Conservation (phyloP, 2,888 invertebrate species). For the Drepanosiphum platanoidis region DNA sequence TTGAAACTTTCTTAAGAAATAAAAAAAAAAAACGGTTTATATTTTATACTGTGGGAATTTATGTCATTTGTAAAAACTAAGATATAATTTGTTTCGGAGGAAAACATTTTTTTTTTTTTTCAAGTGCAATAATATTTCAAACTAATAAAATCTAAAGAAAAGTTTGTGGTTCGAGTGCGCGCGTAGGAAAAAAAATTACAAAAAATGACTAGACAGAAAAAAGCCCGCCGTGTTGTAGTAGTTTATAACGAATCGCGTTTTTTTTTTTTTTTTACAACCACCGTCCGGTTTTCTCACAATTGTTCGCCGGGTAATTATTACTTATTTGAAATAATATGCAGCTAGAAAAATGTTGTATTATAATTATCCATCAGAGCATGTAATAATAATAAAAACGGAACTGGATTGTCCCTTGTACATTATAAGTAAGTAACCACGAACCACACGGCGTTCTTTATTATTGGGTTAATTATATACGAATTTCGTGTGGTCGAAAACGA, state of each 20-base stretch:
- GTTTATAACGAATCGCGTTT: conserved; percentile 44
- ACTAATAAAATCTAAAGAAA: not conserved
- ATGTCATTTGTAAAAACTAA: not conserved
- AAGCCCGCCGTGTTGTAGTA: not conserved
- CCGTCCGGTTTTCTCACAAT: conserved; percentile 52
- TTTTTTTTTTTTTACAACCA: not conserved
- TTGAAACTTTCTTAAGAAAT: too few relatives aligned
- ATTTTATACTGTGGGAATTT: conserved; percentile 8
- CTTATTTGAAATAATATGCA: conserved; percentile 39
- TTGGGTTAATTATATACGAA: not conserved
- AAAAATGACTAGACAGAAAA: conserved; percentile 51
- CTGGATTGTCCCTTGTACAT: not conserved
- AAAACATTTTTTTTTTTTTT: too few relatives aligned
- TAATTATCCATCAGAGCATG: conserved; percentile 32
- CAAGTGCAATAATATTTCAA: conserved; percentile 7
- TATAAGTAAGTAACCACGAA: not conserved
- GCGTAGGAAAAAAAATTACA: conserved; percentile 41
- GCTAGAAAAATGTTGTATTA: conserved; percentile 24
- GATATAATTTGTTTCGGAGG: not conserved
- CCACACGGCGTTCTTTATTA: not conserved
- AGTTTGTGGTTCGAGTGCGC: not conserved
- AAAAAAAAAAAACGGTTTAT: too few relatives aligned
- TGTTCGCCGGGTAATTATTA: conserved; percentile 55
- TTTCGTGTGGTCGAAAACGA: not conserved
- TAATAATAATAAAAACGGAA: conserved; percentile 27